These are phyloP conservation scores for Encarsia formosa DNA, from an alignment of 2,888 invertebrate species.

Conservation along the genomic window DNA sequence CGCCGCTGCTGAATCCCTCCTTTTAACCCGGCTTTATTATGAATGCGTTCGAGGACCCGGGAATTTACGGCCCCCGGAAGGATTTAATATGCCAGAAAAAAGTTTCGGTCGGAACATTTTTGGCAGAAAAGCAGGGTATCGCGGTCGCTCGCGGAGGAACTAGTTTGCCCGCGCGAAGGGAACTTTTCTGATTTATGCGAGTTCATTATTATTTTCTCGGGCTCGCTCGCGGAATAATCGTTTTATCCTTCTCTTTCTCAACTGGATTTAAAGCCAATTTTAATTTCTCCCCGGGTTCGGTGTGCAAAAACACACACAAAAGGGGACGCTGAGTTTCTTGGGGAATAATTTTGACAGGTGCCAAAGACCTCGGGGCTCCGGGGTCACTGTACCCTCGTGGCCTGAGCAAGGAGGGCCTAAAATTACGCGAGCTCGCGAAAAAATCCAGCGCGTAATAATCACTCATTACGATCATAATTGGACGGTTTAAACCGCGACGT, in stretches of 20 bases:
- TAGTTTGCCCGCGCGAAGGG: constrained; percentile 43
- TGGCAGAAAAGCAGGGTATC: constrained; percentile 36
- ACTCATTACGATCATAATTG: constrained; percentile 14
- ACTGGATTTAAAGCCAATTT: constrained; percentile 18
- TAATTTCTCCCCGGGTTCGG: constrained; percentile 22
- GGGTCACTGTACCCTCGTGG: no score
- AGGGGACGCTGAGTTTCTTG: not conserved
- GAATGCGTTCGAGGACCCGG: constrained; percentile 8
- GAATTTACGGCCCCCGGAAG: constrained; percentile 24
- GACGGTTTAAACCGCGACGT: constrained; percentile 4
- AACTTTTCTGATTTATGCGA: constrained; percentile 50
- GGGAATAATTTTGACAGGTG: no score
- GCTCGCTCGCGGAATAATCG: constrained; percentile 37
- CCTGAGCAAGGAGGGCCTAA: no score
- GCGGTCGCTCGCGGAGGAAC: constrained; percentile 39
- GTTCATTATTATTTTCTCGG: constrained; percentile 50
- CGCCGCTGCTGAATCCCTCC: not conserved
- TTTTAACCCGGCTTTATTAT: not conserved
- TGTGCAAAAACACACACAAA: not conserved
- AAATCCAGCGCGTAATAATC: constrained; percentile 11
- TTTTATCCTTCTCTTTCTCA: constrained; percentile 11
- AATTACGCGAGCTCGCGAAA: no score
- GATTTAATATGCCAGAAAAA: constrained; percentile 40
- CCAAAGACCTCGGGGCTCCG: no score
- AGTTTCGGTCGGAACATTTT: constrained; percentile 38